Conservation (phyloP, 1,140 invertebrate genomes). For the Pseudomyrmex gracilis region DNA sequence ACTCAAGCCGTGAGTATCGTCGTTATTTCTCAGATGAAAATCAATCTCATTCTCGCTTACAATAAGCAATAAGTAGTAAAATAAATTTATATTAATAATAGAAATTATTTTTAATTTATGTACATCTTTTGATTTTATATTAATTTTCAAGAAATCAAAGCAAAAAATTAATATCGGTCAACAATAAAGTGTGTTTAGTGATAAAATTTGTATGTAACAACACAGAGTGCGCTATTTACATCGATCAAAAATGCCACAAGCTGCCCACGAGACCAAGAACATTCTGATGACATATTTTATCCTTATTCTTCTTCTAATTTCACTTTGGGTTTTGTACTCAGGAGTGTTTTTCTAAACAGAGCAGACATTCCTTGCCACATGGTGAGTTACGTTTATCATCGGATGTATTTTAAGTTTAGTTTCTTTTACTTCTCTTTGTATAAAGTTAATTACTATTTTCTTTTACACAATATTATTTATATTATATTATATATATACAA, state of each 20-base stretch:
- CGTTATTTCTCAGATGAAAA: not conserved
- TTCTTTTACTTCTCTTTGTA: not conserved
- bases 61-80: not conserved
- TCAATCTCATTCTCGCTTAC: not conserved
- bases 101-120: not conserved
- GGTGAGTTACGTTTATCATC: conserved; percentile 65
- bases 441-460: not conserved
- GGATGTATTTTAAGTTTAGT: not conserved
- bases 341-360: conserved; percentile 80
- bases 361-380: conserved; percentile 61
- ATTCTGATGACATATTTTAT: conserved; percentile 86
- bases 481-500: not conserved
- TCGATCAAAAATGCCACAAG: conserved; percentile 71
- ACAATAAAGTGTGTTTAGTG: not conserved
- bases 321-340: conserved; percentile 84
- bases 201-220: conserved; percentile 1
- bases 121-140: not conserved
- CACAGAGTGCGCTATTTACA: conserved; percentile 26
- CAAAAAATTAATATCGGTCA: not conserved
- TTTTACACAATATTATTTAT: not conserved
- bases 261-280: conserved; percentile 82
- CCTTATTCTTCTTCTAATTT: conserved; percentile 83
- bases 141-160: not conserved
- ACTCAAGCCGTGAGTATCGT: conserved; percentile 32
- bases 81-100: not conserved